A percentile compares a stretch with the other conserved stretches of the same genome.
These are phyloP conservation scores for Drosophila subsilvestris DNA, from an alignment of 2,888 invertebrate genomes.

Conservation along the genomic window DNA sequence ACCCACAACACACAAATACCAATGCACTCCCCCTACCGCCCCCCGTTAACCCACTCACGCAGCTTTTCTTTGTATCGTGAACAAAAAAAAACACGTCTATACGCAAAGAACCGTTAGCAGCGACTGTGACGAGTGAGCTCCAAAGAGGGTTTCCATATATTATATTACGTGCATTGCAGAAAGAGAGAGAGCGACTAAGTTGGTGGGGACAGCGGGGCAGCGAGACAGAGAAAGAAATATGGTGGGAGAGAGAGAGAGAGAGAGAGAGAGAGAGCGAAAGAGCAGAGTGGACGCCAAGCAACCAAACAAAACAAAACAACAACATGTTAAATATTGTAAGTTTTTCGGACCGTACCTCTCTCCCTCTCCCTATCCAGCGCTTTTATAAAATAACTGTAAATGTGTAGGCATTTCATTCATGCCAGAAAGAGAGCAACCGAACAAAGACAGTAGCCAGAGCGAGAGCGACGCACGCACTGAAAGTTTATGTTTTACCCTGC, in stretches of 20 bases:
- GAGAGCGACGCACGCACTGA: constrained; percentile 69
- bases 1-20: constrained; percentile 50
- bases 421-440: constrained; percentile 22
- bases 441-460: constrained; percentile 8
- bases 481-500: constrained; percentile 20
- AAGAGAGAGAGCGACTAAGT: neutral
- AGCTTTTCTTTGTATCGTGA: constrained; percentile 26
- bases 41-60: constrained; percentile 15
- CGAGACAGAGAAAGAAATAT: constrained; percentile 6
- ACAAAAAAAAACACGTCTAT: constrained; percentile 75
- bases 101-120: constrained; percentile 84
- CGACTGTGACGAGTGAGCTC: constrained; percentile 69
- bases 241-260: constrained; percentile 2
- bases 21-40: constrained; percentile 38
- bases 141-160: constrained; percentile 32
- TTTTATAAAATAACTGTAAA: constrained; percentile 74
- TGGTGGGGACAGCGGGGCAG: neutral
- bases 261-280: constrained; percentile 2
- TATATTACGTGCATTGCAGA: constrained; percentile 30
- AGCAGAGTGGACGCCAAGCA: constrained; percentile 29
- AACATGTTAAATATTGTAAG: constrained; percentile 64
- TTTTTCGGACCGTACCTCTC: constrained; percentile 29
- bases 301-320: constrained; percentile 47
- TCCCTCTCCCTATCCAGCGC: constrained; percentile 28
- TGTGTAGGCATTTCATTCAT: constrained; percentile 80